Evolutionary conservation across 2,888 invertebrate species (phyloP).

Genomic region (Theodoxus fluviatilis): DNA sequence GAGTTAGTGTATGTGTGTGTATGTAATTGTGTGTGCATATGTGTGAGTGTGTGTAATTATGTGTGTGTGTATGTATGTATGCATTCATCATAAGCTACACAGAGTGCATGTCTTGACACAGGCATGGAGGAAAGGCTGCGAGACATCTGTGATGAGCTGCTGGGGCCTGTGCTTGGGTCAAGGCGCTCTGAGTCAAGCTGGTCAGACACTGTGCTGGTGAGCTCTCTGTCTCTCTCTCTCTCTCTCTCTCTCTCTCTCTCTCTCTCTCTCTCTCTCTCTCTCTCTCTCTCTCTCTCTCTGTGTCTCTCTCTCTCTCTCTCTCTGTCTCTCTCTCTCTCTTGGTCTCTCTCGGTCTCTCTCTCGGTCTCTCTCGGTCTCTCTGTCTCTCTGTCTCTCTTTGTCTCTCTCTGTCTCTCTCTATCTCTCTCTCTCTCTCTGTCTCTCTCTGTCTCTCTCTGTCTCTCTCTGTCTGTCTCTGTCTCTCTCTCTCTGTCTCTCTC

Average conservation of each 20-base stretch:
- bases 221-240: neutral
- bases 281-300: neutral
- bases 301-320: neutral
- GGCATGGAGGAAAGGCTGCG: too few species aligned
- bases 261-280: slow-evolving; percentile 8
- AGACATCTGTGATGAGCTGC: neutral
- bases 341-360: neutral
- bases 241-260: slow-evolving; percentile 1
- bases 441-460: neutral
- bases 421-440: neutral
- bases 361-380: neutral
- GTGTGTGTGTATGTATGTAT: slow-evolving; percentile 4
- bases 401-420: neutral
- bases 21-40: slow-evolving; percentile 5
- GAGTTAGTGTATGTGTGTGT: slow-evolving; percentile 13
- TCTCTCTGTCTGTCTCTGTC: neutral
- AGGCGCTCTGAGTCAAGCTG: neutral
- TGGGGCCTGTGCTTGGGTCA: too few species aligned
- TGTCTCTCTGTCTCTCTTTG: neutral
- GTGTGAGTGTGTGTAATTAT: slow-evolving; percentile 14
- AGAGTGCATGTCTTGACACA: too few species aligned
- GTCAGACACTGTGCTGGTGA: neutral
- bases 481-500: slow-evolving; percentile 13
- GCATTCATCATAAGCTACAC: too few species aligned
- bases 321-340: neutral